Conservation (phyloP, 2,113 vertebrate genomes). For the Ammodramus savannarum region DNA sequence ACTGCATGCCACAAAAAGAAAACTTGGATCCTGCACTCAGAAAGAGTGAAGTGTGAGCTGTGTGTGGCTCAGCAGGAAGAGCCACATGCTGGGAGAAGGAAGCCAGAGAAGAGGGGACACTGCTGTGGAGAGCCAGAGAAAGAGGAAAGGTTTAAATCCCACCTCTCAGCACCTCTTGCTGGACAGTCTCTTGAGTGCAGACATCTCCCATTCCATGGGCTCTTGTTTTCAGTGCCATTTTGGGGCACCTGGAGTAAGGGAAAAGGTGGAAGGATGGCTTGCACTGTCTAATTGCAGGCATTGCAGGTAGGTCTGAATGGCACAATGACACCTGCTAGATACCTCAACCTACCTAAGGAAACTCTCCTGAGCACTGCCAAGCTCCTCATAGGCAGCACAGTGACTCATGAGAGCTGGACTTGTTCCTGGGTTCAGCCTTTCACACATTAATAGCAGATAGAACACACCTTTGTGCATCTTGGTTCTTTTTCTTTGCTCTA, state of each 20-base stretch:
- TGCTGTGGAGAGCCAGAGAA: background rate
- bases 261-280: background rate
- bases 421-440: background rate
- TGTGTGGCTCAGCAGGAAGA: fast-evolving
- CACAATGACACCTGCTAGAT: background rate
- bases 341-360: background rate
- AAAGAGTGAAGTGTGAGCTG: background rate
- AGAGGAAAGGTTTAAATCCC: background rate
- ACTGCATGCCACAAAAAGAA: background rate
- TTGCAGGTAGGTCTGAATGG: background rate
- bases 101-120: background rate
- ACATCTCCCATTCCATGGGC: fast-evolving
- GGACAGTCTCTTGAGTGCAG: background rate
- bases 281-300: background rate
- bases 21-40: background rate
- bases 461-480: background rate
- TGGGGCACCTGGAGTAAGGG: background rate
- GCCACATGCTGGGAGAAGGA: fast-evolving
- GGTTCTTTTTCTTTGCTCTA: background rate
- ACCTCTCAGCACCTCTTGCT: background rate
- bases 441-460: background rate
- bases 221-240: background rate
- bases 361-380: background rate
- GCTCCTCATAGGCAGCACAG: background rate
- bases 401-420: background rate